phyloP scores from a whole-genome alignment of 2,888 invertebrate species.

The Meliscaeva auricollis region DNA sequence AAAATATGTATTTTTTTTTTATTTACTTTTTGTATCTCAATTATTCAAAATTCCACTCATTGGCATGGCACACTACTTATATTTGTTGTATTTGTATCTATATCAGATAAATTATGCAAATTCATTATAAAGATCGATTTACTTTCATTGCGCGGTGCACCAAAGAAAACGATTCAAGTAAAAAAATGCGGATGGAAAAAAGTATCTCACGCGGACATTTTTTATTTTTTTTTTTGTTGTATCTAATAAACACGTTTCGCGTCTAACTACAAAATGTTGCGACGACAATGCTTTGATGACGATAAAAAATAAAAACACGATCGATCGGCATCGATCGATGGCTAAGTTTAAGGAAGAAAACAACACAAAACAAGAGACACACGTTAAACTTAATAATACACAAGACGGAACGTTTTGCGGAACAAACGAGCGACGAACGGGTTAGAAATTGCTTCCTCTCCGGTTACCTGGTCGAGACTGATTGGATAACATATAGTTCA shows the following conservation, averaged over 20 bases:
- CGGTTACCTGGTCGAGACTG: constrained; percentile 84
- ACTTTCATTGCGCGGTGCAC: constrained; percentile 37
- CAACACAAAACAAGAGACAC: constrained; percentile 34
- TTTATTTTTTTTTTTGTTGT: not conserved
- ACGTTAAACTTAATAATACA: constrained; percentile 49
- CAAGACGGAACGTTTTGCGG: constrained; percentile 42
- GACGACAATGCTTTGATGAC: constrained; percentile 42
- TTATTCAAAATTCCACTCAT: constrained; percentile 25
- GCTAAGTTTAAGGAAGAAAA: not conserved
- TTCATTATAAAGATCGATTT: constrained; percentile 12
- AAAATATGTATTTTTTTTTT: not conserved
- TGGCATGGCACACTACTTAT: not conserved
- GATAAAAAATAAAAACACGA: constrained; percentile 32
- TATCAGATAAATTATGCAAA: constrained; percentile 52
- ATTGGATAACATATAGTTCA: constrained; percentile 83
- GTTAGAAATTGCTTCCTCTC: constrained; percentile 80
- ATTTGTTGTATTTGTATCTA: constrained; percentile 24
- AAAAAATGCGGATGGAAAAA: constrained; percentile 32
- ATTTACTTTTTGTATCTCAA: constrained; percentile 24
- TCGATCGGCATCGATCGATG: constrained; percentile 56
- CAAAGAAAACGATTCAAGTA: constrained; percentile 6
- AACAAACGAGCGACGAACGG: constrained; percentile 62
- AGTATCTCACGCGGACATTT: constrained; percentile 69
- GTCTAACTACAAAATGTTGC: constrained; percentile 32
- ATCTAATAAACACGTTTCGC: constrained; percentile 51